phyloP scores from a whole-genome alignment of 2,113 vertebrate species.

The Gallinago media region DNA sequence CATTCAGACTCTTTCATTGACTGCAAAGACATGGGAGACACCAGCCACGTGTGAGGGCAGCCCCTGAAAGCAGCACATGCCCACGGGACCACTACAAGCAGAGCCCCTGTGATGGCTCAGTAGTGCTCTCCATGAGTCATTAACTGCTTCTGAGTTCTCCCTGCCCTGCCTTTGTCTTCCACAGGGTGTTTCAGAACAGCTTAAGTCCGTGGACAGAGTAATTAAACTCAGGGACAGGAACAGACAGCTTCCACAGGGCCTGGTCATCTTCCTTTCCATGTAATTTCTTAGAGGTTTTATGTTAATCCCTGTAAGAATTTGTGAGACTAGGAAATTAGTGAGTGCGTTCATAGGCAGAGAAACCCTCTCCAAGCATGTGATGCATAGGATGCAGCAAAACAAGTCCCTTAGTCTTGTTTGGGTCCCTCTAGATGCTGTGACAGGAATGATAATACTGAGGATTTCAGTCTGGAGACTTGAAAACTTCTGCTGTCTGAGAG shows the following conservation, averaged over 20 bases:
- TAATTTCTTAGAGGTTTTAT: constrained; percentile 46
- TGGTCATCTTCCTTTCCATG: neutral
- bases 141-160: neutral
- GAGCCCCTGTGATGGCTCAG: rapidly evolving
- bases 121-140: neutral
- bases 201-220: neutral
- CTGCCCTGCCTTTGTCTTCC: neutral
- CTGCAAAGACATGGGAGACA: neutral
- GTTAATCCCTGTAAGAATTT: neutral
- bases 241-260: neutral
- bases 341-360: neutral
- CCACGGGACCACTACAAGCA: neutral
- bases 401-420: neutral
- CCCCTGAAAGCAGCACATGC: neutral
- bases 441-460: neutral
- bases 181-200: neutral
- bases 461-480: neutral
- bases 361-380: neutral
- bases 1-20: neutral
- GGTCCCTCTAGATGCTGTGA: neutral
- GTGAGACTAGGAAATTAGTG: neutral
- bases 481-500: neutral
- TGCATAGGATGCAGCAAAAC: constrained; percentile 6
- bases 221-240: neutral
- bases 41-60: rapidly evolving